phyloP scores from a whole-genome alignment of 2,113 vertebrate species.

The Chloebia gouldiae region DNA sequence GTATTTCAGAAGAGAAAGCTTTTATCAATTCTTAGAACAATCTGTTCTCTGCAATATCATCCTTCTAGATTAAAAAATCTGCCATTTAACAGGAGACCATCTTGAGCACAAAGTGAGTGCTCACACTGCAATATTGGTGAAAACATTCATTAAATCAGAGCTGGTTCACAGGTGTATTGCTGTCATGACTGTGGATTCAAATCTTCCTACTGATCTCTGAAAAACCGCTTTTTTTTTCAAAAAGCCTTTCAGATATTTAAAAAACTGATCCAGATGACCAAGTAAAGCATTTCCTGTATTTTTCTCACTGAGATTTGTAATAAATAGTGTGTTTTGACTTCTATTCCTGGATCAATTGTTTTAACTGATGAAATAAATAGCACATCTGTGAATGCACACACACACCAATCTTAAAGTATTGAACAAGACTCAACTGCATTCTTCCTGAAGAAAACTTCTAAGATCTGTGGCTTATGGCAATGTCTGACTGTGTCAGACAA shows the following conservation, averaged over 20 bases:
- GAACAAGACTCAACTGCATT: neutral
- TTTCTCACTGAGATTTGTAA: neutral
- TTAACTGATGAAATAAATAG: neutral
- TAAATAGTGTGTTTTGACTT: neutral
- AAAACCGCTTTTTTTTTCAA: neutral
- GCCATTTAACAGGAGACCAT: neutral
- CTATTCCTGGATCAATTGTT: neutral
- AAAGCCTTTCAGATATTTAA: neutral
- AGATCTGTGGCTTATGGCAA: neutral
- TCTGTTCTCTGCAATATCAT: neutral
- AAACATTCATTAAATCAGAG: neutral
- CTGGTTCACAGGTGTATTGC: neutral
- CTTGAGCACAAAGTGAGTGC: neutral
- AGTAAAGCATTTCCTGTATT: neutral
- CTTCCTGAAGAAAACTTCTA: neutral
- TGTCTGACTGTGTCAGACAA: neutral
- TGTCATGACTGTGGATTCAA: neutral
- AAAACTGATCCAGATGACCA: neutral
- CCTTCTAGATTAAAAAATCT: neutral
- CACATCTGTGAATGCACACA: neutral
- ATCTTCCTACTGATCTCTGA: neutral
- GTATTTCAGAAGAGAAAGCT: neutral
- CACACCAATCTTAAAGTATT: neutral
- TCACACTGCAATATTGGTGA: accelerated
- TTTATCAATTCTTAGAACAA: neutral